Evolutionary conservation across 2,888 invertebrate species (phyloP).

Genomic region (Laothoe populi): DNA sequence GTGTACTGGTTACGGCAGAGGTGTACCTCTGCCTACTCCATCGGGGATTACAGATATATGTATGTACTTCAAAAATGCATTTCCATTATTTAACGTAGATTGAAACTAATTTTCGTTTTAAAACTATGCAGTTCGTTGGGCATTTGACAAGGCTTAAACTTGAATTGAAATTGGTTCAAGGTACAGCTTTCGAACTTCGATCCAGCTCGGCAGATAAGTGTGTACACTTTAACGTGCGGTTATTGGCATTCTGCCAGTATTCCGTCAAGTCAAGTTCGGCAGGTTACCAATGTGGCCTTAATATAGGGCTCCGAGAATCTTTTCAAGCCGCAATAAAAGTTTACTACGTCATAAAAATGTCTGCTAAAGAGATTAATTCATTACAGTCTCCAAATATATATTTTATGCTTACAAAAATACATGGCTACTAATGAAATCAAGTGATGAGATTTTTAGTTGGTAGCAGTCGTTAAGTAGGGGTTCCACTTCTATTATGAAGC

Average conservation of each 20-base stretch:
- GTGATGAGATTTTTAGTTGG: too few relatives aligned
- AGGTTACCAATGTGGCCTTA: slow-evolving; percentile 75
- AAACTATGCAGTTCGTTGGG: background rate
- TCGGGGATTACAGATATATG: too few relatives aligned
- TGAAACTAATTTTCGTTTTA: background rate
- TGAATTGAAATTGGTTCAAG: slow-evolving; percentile 49
- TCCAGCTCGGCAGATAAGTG: slow-evolving; percentile 48
- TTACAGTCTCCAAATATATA: slow-evolving; percentile 52
- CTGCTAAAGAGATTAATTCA: slow-evolving; percentile 64
- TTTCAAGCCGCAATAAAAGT: slow-evolving; percentile 69
- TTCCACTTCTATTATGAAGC: too few relatives aligned
- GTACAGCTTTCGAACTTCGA: slow-evolving; percentile 42
- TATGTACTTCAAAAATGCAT: slow-evolving; percentile 22
- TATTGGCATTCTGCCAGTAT: slow-evolving; percentile 64
- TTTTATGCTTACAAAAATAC: background rate
- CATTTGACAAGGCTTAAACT: slow-evolving; percentile 16
- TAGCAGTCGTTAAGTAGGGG: too few relatives aligned
- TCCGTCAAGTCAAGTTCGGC: slow-evolving; percentile 62
- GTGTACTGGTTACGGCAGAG: too few relatives aligned
- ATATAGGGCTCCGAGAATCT: slow-evolving; percentile 62
- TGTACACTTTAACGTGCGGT: slow-evolving; percentile 44
- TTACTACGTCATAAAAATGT: slow-evolving; percentile 66
- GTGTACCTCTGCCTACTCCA: too few relatives aligned
- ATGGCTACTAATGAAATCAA: too few relatives aligned
- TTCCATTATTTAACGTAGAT: slow-evolving; percentile 32